Percentiles rank a stretch among this genome's conserved stretches.
phyloP scores from a whole-genome alignment of 1,140 invertebrate genomes.

The Geopemphigus sp. region DNA sequence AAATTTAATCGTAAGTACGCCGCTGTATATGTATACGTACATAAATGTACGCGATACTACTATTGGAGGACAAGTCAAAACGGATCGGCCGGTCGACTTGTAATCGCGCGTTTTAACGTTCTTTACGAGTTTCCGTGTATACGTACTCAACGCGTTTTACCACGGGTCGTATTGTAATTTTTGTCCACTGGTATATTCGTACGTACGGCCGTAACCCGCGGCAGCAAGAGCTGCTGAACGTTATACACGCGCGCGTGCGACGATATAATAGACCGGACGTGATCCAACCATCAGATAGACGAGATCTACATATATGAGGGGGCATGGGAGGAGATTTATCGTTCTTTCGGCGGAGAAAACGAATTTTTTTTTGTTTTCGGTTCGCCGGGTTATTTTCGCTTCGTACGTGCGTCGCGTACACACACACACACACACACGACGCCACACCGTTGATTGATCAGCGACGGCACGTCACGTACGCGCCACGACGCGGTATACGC shows the following conservation, averaged over 20 bases:
- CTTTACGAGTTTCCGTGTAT: background rate
- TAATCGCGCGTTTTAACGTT: slow-evolving; percentile 10
- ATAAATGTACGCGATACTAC: background rate
- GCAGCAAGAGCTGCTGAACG: too few species aligned
- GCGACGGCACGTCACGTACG: slow-evolving; percentile 22
- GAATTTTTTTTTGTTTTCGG: slow-evolving; percentile 13
- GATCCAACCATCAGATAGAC: slow-evolving; percentile 9
- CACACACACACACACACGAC: too few species aligned
- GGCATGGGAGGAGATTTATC: slow-evolving; percentile 23
- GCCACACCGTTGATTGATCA: slow-evolving; percentile 13
- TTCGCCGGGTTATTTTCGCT: slow-evolving; percentile 11
- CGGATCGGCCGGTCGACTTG: background rate
- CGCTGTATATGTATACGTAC: background rate
- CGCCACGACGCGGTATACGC: too few species aligned
- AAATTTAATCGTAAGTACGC: too few species aligned
- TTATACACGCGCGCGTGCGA: background rate
- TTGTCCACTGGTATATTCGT: too few species aligned
- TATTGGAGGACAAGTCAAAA: background rate
- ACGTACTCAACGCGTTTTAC: background rate
- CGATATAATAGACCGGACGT: slow-evolving; percentile 6
- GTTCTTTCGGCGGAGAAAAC: background rate
- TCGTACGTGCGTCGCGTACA: slow-evolving; percentile 1
- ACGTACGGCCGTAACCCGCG: too few species aligned
- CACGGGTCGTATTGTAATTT: too few species aligned
- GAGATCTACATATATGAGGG: slow-evolving; percentile 36